Percentiles rank a stretch among this genome's conserved stretches.
phyloP scores from a whole-genome alignment of 2,797 vertebrate genomes.

The Diplodus sargus region DNA sequence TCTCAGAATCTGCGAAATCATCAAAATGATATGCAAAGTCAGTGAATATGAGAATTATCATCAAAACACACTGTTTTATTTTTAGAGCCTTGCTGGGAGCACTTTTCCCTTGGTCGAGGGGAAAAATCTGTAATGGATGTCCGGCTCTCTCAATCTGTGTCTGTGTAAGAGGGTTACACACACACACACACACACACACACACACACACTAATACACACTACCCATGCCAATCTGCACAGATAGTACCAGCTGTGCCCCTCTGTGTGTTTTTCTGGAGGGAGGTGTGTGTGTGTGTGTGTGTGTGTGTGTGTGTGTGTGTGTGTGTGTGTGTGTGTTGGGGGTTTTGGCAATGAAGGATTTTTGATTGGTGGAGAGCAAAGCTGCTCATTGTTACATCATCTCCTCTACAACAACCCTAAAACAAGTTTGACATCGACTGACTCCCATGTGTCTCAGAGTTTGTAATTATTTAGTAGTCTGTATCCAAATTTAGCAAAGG shows the following conservation, averaged over 20 bases:
- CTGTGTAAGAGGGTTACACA: conserved; percentile 7
- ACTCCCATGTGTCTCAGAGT: conserved; percentile 27
- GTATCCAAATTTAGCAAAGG: conserved; percentile 35
- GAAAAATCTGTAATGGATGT: conserved; percentile 77
- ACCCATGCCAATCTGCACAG: conserved; percentile 22
- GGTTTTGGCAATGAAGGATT: conserved; percentile 1
- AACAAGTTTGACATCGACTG: conserved; percentile 45
- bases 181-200: background rate
- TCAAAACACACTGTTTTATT: conserved; percentile 50
- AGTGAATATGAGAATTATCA: conserved; percentile 34
- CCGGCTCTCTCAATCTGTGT: conserved; percentile 56
- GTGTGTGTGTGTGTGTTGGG: background rate
- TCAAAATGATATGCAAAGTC: background rate
- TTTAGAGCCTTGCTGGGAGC: conserved; percentile 55
- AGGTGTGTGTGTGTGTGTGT: background rate
- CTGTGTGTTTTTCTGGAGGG: conserved; percentile 28
- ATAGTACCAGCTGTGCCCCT: conserved; percentile 55
- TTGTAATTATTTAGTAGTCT: conserved; percentile 49
- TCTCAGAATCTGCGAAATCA: background rate
- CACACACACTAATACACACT: conserved; percentile 8
- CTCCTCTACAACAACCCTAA: conserved; percentile 65
- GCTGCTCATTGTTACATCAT: conserved; percentile 74
- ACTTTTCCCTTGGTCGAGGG: conserved; percentile 60
- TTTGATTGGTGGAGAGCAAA: conserved; percentile 69
- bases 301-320: background rate